Evolutionary conservation across 2,888 invertebrate genomes (phyloP).

Genomic region (Drosophila borborema): DNA sequence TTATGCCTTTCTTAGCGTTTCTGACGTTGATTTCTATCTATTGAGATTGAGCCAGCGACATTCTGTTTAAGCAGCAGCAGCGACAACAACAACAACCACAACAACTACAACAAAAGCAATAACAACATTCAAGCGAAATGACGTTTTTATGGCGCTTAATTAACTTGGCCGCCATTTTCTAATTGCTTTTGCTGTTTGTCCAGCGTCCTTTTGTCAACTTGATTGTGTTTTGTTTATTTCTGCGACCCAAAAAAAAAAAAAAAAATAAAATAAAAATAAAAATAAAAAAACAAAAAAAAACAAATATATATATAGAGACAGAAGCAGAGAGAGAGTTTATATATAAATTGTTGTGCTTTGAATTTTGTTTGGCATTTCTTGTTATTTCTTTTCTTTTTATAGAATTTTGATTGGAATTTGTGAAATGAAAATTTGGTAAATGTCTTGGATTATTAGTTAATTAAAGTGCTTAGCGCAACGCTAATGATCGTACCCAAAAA

Average conservation of each 20-base stretch:
- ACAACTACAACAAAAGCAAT: constrained; percentile 28
- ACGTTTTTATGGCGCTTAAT: constrained; percentile 79
- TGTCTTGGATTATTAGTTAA: constrained; percentile 64
- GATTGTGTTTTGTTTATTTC: constrained; percentile 58
- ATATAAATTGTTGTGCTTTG: constrained; percentile 4
- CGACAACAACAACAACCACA: constrained; percentile 32
- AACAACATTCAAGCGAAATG: constrained; percentile 47
- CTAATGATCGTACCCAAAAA: constrained; percentile 58
- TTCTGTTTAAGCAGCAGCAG: constrained; percentile 58
- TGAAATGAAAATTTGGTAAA: constrained; percentile 43
- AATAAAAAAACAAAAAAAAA: neutral
- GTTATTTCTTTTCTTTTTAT: neutral
- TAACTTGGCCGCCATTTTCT: constrained; percentile 77
- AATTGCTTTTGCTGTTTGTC: constrained; percentile 72
- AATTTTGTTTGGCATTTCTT: neutral
- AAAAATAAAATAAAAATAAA: constrained; percentile 5
- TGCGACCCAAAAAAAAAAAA: constrained; percentile 5
- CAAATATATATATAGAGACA: constrained; percentile 2
- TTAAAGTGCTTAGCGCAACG: constrained; percentile 52
- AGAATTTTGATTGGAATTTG: constrained; percentile 31
- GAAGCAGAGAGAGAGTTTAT: neutral
- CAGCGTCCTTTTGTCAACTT: constrained; percentile 65
- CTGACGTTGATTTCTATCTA: constrained; percentile 74
- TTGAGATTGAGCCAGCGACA: constrained; percentile 72
- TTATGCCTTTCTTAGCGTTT: constrained; percentile 53